phyloP scores from a whole-genome alignment of 2,888 invertebrate genomes.

The Tillus elongatus region DNA sequence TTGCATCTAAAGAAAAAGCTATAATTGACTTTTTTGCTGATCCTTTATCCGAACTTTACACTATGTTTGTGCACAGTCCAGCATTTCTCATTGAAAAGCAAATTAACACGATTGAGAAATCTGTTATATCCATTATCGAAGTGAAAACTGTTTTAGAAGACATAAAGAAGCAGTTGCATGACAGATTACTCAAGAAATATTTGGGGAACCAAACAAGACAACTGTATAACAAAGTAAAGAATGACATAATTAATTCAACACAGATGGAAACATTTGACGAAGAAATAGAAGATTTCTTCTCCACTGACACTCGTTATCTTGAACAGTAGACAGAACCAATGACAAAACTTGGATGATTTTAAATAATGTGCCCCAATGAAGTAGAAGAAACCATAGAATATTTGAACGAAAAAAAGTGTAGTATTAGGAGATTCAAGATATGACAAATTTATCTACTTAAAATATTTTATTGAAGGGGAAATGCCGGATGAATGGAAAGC shows the following conservation, averaged over 20 bases:
- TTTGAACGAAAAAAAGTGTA: too few species aligned
- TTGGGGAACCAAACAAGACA: conserved; percentile 8
- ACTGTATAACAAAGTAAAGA: conserved; percentile 4
- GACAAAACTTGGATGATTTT: conserved; percentile 6
- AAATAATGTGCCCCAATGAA: too few species aligned
- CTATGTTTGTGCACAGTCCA: too few species aligned
- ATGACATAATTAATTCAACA: conserved; percentile 8
- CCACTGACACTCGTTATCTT: conserved; percentile 8
- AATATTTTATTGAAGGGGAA: too few species aligned
- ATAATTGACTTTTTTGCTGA: too few species aligned
- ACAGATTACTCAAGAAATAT: conserved; percentile 7
- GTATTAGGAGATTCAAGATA: too few species aligned
- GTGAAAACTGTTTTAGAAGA: conserved; percentile 7
- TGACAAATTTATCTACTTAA: too few species aligned
- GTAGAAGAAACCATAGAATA: too few species aligned
- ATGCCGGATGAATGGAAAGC: too few species aligned
- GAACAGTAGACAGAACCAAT: conserved; percentile 10
- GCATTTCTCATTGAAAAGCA: conserved; percentile 9
- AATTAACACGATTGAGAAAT: conserved; percentile 6
- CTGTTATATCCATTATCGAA: conserved; percentile 5
- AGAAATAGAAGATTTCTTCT: conserved; percentile 6
- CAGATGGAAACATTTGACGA: conserved; percentile 3
- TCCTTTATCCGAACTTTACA: too few species aligned
- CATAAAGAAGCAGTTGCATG: conserved; percentile 7
- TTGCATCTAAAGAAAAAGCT: too few species aligned